phyloP scores from a whole-genome alignment of 1,140 invertebrate species.

The Neuroterus valhalla region DNA sequence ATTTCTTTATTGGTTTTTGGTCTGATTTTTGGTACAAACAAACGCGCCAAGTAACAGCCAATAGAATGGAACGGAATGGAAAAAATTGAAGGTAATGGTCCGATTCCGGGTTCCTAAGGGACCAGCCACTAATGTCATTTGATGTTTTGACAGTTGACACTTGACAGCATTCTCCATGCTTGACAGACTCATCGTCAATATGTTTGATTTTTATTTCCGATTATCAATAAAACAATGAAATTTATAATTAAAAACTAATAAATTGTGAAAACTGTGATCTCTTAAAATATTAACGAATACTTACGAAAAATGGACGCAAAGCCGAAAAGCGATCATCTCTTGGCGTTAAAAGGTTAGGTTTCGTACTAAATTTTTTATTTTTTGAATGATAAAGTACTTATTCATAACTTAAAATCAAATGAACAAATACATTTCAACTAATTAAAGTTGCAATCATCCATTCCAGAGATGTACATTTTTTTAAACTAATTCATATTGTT shows the following conservation, averaged over 20 bases:
- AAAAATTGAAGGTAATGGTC: too few relatives aligned
- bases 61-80: too few relatives aligned
- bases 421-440: not conserved
- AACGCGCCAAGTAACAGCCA: too few relatives aligned
- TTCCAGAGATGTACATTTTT: too few relatives aligned
- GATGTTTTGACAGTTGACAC: too few relatives aligned
- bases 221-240: not conserved
- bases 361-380: not conserved
- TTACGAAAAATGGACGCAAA: conserved; percentile 62
- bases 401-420: not conserved
- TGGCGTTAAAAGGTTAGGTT: conserved; percentile 67
- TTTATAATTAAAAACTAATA: not conserved
- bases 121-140: too few relatives aligned
- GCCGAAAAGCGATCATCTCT: conserved; percentile 67
- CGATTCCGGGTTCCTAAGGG: too few relatives aligned
- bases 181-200: too few relatives aligned
- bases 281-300: not conserved
- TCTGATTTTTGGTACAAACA: too few relatives aligned
- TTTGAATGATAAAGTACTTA: conserved; percentile 1
- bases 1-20: too few relatives aligned
- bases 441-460: too few relatives aligned
- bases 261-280: not conserved
- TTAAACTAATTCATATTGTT: conserved; percentile 14
- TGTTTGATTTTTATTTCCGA: not conserved
- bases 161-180: too few relatives aligned